A percentile compares a stretch with the other conserved stretches of the same genome.
These are phyloP conservation scores for Glaucomys volans DNA, from an alignment of 2,113 vertebrate genomes.

Conservation along the genomic window DNA sequence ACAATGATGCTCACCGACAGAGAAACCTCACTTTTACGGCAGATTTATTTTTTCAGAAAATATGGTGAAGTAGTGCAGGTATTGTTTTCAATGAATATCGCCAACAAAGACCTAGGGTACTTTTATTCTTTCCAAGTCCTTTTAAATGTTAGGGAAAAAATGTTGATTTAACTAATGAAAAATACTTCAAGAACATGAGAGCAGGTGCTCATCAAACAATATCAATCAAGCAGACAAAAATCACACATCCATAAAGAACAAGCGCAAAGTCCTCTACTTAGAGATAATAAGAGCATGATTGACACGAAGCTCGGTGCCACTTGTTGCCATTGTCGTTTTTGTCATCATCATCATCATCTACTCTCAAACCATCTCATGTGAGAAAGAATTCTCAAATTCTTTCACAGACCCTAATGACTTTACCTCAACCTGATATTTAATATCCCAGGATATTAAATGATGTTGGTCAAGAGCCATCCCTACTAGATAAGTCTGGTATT, in stretches of 20 bases:
- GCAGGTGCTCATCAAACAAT: neutral
- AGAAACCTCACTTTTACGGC: constrained; percentile 7
- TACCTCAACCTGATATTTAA: neutral
- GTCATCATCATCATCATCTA: neutral
- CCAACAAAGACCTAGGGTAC: neutral
- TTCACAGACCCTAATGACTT: neutral
- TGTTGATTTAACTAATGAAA: constrained; percentile 45
- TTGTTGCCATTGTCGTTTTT: neutral
- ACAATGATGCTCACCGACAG: neutral
- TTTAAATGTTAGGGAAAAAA: neutral
- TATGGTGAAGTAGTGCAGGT: neutral
- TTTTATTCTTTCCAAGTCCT: constrained; percentile 17
- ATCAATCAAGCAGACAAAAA: constrained; percentile 17
- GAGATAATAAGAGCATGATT: neutral
- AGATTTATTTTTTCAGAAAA: constrained; percentile 44
- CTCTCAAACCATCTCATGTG: neutral
- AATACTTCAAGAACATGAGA: constrained; percentile 43
- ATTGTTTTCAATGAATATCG: neutral
- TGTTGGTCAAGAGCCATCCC: neutral
- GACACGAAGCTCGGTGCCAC: neutral
- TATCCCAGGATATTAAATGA: neutral
- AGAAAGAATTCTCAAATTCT: constrained; percentile 12
- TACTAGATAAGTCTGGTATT: neutral
- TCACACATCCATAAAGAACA: neutral
- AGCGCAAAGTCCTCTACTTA: neutral